These are phyloP conservation scores for Gasteruption jaculator DNA, from an alignment of 2,888 invertebrate genomes.

Conservation along the genomic window DNA sequence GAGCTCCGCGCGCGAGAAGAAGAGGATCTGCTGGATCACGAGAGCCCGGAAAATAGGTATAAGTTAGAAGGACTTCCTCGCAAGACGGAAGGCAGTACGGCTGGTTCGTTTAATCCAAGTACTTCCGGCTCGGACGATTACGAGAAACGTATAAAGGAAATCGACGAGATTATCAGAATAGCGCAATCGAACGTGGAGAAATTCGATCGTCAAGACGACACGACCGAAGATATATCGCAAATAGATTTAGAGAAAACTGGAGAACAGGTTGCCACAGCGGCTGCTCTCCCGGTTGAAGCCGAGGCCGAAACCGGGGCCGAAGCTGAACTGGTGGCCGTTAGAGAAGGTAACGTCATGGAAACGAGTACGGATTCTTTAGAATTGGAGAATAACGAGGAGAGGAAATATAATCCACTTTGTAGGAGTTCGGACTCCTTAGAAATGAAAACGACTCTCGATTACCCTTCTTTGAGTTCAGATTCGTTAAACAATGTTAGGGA, in stretches of 20 bases:
- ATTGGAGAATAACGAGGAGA: constrained; percentile 46
- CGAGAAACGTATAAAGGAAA: constrained; percentile 64
- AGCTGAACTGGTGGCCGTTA: constrained; percentile 26
- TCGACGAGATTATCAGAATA: constrained; percentile 65
- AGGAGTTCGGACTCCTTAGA: constrained; percentile 69
- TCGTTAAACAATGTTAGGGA: constrained; percentile 46
- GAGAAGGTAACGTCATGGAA: constrained; percentile 56
- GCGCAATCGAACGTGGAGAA: constrained; percentile 65
- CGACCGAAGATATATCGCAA: constrained; percentile 55
- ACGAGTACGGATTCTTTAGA: constrained; percentile 65
- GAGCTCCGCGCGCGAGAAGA: constrained; percentile 83
- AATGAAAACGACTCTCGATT: constrained; percentile 54
- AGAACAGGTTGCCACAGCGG: constrained; percentile 7
- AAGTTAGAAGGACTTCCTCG: constrained; percentile 53
- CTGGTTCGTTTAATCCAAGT: constrained; percentile 51
- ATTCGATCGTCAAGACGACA: constrained; percentile 57
- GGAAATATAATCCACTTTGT: constrained; percentile 54
- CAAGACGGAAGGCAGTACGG: constrained; percentile 30
- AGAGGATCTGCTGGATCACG: constrained; percentile 69
- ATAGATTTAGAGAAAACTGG: constrained; percentile 34
- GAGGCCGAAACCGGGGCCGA: constrained; percentile 21
- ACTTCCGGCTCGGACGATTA: constrained; percentile 60
- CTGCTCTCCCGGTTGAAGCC: constrained; percentile 18
- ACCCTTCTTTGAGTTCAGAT: constrained; percentile 47
- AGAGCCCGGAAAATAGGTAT: constrained; percentile 61